These are phyloP conservation scores for Carollia perspicillata DNA, from an alignment of 2,113 vertebrate genomes.

Conservation along the genomic window DNA sequence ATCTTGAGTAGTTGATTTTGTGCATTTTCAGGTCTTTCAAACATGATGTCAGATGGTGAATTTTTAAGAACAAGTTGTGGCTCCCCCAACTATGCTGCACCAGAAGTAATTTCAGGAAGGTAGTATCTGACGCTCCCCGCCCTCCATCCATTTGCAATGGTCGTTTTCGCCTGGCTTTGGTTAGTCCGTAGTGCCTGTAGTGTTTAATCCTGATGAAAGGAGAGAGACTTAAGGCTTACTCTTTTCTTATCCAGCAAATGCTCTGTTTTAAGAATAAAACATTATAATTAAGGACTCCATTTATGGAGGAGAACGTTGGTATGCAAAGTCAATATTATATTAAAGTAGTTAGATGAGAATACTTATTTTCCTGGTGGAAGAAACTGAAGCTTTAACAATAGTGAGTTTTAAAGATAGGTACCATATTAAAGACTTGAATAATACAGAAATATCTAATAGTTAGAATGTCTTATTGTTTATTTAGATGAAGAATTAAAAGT, in stretches of 20 bases:
- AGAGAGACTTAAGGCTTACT: background rate
- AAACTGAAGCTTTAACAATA: constrained; percentile 45
- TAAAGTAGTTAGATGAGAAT: constrained; percentile 11
- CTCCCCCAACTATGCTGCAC: constrained; percentile 98
- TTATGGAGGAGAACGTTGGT: background rate
- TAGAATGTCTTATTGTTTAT: background rate
- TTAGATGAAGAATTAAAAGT: constrained; percentile 3
- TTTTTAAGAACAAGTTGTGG: constrained; percentile 98
- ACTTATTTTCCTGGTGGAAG: background rate
- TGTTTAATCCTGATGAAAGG: background rate
- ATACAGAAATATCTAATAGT: background rate
- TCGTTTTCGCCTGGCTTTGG: background rate
- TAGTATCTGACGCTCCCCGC: constrained; percentile 71
- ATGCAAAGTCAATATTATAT: background rate
- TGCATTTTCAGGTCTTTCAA: constrained; percentile 92
- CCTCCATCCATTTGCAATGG: constrained; percentile 4
- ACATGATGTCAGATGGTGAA: constrained; percentile 99
- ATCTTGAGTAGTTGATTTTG: constrained; percentile 73
- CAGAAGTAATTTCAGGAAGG: constrained; percentile 99
- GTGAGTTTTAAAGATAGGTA: constrained; percentile 31
- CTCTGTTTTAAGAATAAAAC: constrained; percentile 34
- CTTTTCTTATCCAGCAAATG: background rate
- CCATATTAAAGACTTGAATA: constrained; percentile 2
- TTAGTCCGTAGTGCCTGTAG: background rate
- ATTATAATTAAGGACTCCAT: constrained; percentile 10